These are phyloP conservation scores for Notamacropus eugenii DNA, from an alignment of 2,797 vertebrate genomes.

Conservation along the genomic window DNA sequence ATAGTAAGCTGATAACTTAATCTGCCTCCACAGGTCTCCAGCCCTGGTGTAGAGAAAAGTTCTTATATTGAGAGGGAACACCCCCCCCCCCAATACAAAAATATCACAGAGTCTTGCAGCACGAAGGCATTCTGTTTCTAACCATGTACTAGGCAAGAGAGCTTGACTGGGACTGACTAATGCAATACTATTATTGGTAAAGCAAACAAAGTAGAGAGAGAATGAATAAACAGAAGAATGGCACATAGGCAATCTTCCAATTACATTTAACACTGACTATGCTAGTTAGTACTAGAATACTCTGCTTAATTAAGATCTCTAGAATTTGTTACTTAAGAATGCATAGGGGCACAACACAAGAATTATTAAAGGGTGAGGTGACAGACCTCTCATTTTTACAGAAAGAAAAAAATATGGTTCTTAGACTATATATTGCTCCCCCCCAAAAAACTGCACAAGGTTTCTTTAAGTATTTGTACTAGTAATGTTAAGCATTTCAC, in stretches of 20 bases:
- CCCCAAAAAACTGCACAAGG: background rate
- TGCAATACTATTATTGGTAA: conserved; percentile 13
- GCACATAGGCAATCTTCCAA: background rate
- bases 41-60: background rate
- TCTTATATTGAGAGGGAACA: background rate
- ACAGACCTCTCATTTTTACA: conserved; percentile 2
- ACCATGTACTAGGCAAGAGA: background rate
- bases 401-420: background rate
- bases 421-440: background rate
- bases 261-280: conserved; percentile 23
- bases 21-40: background rate
- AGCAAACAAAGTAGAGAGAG: background rate
- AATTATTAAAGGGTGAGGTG: background rate
- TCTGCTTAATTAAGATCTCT: background rate
- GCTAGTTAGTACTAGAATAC: conserved; percentile 9
- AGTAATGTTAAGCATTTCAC: background rate
- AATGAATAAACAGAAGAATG: background rate
- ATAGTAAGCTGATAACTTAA: background rate
- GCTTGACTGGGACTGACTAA: background rate
- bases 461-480: background rate
- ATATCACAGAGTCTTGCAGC: background rate
- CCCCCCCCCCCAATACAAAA: background rate
- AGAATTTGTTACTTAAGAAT: conserved; percentile 38
- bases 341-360: conserved; percentile 26
- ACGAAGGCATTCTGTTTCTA: background rate